Percentiles rank a stretch among this genome's conserved stretches.
Evolutionary conservation across 2,888 invertebrate genomes (phyloP).

Genomic region (Nomada lathburiana): DNA sequence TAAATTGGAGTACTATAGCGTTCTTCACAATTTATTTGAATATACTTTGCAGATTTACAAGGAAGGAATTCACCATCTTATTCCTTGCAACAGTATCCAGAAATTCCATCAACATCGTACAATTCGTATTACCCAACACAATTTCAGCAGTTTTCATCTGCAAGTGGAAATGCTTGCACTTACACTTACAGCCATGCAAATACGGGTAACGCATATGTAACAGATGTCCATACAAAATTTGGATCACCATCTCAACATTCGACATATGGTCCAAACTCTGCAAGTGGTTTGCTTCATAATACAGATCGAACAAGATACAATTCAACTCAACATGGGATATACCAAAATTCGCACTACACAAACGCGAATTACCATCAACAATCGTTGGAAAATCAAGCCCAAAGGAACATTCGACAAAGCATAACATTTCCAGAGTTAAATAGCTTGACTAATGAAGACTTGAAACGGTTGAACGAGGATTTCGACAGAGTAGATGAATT

Average conservation of each 20-base stretch:
- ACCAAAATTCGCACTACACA: conserved; percentile 77
- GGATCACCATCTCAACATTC: conserved; percentile 72
- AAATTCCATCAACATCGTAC: conserved; percentile 78
- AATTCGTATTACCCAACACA: conserved; percentile 79
- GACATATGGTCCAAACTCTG: conserved; percentile 68
- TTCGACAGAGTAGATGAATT: conserved; percentile 91
- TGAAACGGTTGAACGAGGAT: conserved; percentile 89
- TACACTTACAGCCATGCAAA: conserved; percentile 82
- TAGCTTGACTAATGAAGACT: conserved; percentile 87
- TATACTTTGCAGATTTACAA: conserved; percentile 76
- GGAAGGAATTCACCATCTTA: conserved; percentile 81
- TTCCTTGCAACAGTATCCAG: conserved; percentile 77
- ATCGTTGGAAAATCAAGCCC: conserved; percentile 66
- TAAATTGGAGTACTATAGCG: background rate
- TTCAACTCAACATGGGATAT: conserved; percentile 76
- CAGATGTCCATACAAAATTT: conserved; percentile 69
- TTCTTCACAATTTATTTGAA: background rate
- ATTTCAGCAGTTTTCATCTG: conserved; percentile 79
- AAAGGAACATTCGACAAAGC: conserved; percentile 74
- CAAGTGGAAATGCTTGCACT: conserved; percentile 76
- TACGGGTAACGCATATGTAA: conserved; percentile 69
- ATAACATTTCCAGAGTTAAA: conserved; percentile 85
- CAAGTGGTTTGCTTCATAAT: conserved; percentile 68
- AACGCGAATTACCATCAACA: conserved; percentile 77
- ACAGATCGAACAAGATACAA: conserved; percentile 74